phyloP scores from a whole-genome alignment of 2,113 vertebrate species.

The Bos javanicus region DNA sequence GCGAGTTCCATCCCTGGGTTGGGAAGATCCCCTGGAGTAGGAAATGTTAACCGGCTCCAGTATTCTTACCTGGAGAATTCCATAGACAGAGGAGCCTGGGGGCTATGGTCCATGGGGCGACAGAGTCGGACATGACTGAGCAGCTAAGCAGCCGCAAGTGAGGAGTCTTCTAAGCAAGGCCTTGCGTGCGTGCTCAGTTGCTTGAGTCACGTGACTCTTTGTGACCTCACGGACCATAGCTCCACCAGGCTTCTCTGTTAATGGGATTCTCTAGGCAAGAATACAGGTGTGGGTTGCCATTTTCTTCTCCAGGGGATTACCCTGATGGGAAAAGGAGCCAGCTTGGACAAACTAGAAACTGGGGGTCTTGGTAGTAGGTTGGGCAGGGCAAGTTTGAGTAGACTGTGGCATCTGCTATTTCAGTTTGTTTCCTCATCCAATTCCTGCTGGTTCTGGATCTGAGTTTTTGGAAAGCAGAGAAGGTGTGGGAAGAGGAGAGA shows the following conservation, averaged over 20 bases:
- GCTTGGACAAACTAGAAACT: background rate
- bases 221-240: background rate
- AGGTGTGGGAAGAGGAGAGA: background rate
- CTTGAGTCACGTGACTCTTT: background rate
- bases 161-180: background rate
- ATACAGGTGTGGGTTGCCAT: background rate
- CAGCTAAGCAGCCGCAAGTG: background rate
- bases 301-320: background rate
- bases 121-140: background rate
- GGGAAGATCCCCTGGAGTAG: background rate
- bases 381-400: background rate
- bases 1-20: background rate
- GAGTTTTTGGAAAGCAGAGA: background rate
- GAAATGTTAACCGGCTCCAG: background rate
- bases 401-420: background rate
- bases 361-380: background rate
- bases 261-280: background rate
- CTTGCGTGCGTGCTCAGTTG: rapidly evolving
- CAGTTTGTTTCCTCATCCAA: background rate
- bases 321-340: background rate
- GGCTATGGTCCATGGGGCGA: rapidly evolving
- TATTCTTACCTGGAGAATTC: background rate
- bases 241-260: background rate
- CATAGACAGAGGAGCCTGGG: background rate
- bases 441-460: background rate